Base-by-base conservation (phyloP, 1,140 invertebrate species). In the Psilanteris sp. region DNA sequence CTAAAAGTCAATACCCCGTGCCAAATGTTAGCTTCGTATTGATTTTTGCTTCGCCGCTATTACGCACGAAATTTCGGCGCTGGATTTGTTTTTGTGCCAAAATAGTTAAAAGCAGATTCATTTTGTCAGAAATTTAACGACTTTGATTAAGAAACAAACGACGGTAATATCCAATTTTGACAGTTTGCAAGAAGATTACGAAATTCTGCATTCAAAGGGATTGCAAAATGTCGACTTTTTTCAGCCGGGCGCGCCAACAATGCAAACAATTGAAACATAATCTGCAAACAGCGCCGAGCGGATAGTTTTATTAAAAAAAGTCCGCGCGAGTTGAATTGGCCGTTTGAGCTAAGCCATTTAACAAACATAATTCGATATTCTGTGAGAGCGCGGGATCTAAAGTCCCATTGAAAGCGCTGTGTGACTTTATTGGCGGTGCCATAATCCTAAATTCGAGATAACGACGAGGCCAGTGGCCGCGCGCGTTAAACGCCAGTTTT, bases 381-480 rank as follows among this genome's bases (percentile, higher is more conserved):
- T 10, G 55, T 55, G 71, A 61, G 71, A 43, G 61, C 37, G 48
- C 61, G 18, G 34, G 20, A 22, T 62, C 54, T 22, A 48, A 46
- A 68, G 48, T 41, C 52, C 32, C 31, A 55, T 52, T 59, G 71
- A 55, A 52, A 48, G 71, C 71, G 36, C 54, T 73, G 41, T 61
- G 52, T 55, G 71, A 75, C 71, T 74, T 74, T 75, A 75, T 74
- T 66, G 71, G 31, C 55, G 14, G 34, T 16, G 62, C 62, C 46
- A 41, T 75, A 67, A 75, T 67, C 71, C 71, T 62, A 61, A 75
- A 75, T 75, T 75, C 20, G 34, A 61, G 71, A 75, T 75, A 75
- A 75, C 61, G 46, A 18, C 31, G 57, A 29, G 43, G 52, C 55
- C 64, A 50, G 24, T 70, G 57, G 57, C 26, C 54, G 43, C n/a